Percentiles rank a stretch among this genome's conserved stretches.
Conservation (phyloP, 2,113 vertebrate genomes). For the Erythrocebus patas region DNA sequence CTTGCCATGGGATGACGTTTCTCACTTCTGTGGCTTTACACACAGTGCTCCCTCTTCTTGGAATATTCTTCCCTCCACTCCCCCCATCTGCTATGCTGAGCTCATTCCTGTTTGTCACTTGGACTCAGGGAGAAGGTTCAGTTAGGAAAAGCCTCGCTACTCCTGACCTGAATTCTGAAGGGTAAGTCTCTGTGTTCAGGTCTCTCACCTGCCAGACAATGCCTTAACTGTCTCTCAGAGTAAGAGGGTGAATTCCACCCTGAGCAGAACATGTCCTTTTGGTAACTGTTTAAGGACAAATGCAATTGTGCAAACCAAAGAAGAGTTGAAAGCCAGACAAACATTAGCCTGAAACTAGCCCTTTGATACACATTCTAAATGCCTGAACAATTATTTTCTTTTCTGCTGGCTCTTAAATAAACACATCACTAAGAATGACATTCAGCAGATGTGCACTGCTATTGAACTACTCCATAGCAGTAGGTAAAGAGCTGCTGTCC, state of each 20-base stretch:
- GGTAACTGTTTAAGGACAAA: not conserved
- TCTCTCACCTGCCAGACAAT: not conserved
- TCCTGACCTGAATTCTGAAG: not conserved
- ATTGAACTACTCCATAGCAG: not conserved
- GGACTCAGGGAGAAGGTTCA: not conserved
- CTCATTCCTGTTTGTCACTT: not conserved
- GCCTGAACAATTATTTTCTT: not conserved
- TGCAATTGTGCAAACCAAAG: not conserved
- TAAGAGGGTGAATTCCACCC: not conserved
- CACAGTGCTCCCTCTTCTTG: not conserved
- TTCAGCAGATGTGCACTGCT: not conserved
- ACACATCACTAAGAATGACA: not conserved
- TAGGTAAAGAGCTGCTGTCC: not conserved
- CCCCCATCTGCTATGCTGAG: not conserved
- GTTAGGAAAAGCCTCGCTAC: not conserved
- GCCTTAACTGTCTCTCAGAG: not conserved
- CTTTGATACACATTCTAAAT: not conserved
- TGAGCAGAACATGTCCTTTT: not conserved
- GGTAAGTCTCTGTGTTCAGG: not conserved
- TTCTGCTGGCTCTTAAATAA: not conserved
- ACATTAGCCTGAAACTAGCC: not conserved
- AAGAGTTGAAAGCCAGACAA: not conserved
- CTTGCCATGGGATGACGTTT: not conserved
- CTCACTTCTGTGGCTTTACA: not conserved
- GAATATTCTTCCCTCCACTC: not conserved